Percentiles rank a stretch among this genome's conserved stretches.
Conservation (phyloP, 2,113 vertebrate species). For the Channa maculata region DNA sequence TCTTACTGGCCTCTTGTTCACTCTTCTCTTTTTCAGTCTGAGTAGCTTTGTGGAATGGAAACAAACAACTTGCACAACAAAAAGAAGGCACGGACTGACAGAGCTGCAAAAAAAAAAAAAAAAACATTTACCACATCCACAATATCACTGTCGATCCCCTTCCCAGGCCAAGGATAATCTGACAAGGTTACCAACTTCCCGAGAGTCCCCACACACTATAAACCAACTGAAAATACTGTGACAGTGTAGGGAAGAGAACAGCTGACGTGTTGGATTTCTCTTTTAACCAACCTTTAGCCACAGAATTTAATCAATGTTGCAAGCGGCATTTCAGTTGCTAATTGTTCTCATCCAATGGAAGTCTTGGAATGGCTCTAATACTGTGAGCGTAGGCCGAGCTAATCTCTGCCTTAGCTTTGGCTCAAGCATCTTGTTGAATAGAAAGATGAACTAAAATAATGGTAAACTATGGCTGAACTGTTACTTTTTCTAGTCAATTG, state of each 20-base stretch:
- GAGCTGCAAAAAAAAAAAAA: constrained; percentile 27
- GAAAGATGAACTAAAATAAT: constrained; percentile 7
- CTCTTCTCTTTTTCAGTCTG: constrained; percentile 67
- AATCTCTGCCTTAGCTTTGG: constrained; percentile 32
- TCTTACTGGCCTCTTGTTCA: constrained; percentile 21
- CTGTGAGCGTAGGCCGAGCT: constrained; percentile 50
- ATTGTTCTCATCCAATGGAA: constrained; percentile 30
- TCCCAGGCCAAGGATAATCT: constrained; percentile 56
- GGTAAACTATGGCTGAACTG: constrained; percentile 36
- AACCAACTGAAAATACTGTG: constrained; percentile 67
- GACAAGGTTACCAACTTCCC: constrained; percentile 27
- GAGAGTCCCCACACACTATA: constrained; percentile 18
- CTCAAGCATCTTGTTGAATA: constrained; percentile 28
- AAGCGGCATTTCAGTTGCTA: constrained; percentile 37
- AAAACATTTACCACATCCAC: constrained; percentile 19
- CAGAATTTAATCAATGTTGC: constrained; percentile 24
- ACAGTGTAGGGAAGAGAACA: constrained; percentile 44
- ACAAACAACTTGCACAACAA: constrained; percentile 35
- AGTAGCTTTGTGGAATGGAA: constrained; percentile 51
- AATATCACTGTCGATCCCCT: constrained; percentile 39
- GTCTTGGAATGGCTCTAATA: constrained; percentile 42
- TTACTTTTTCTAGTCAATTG: constrained; percentile 33
- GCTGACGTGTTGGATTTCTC: constrained; percentile 35
- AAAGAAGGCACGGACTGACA: constrained; percentile 24
- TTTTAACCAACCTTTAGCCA: constrained; percentile 31